Conservation (phyloP, 35 echinoderm and acorn worm species). For the Chiridota heheva region DNA sequence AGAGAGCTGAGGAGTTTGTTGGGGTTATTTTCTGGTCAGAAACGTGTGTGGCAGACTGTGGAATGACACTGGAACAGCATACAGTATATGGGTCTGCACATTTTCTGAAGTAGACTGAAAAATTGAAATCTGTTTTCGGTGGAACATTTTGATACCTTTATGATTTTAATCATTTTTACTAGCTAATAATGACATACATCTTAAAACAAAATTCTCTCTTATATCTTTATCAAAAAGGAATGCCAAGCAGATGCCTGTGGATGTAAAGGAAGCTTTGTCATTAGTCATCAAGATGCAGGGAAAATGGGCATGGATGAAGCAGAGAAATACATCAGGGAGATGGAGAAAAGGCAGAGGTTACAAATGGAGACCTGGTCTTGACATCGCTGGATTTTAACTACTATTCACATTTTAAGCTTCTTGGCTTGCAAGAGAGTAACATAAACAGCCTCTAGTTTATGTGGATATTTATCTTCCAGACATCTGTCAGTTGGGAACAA, state of each 20-base stretch:
- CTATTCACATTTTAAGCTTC: too few species aligned
- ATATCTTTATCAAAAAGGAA: constrained; percentile 57
- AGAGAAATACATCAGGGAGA: constrained; percentile 48
- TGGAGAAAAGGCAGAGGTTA: constrained; percentile 64
- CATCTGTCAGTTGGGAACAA: too few species aligned
- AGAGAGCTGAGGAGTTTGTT: too few species aligned
- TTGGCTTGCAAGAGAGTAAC: too few species aligned
- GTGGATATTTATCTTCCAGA: too few species aligned
- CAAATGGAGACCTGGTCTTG: constrained; percentile 94
- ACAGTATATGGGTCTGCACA: too few species aligned
- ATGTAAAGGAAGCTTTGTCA: constrained; percentile 69
- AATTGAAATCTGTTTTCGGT: background rate
- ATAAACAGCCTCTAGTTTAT: too few species aligned
- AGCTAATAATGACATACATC: background rate
- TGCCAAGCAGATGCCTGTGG: constrained; percentile 89
- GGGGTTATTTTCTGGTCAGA: too few species aligned
- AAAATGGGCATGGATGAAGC: constrained; percentile 44
- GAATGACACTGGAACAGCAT: too few species aligned
- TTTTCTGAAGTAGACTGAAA: too few species aligned
- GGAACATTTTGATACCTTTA: background rate
- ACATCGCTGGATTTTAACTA: constrained; percentile 6
- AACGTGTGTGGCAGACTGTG: too few species aligned
- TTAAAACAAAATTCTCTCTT: constrained; percentile 3
- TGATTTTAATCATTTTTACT: background rate
- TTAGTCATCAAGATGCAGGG: constrained; percentile 51